Conservation (phyloP, 2,113 vertebrate species). For the Heliornis fulica region DNA sequence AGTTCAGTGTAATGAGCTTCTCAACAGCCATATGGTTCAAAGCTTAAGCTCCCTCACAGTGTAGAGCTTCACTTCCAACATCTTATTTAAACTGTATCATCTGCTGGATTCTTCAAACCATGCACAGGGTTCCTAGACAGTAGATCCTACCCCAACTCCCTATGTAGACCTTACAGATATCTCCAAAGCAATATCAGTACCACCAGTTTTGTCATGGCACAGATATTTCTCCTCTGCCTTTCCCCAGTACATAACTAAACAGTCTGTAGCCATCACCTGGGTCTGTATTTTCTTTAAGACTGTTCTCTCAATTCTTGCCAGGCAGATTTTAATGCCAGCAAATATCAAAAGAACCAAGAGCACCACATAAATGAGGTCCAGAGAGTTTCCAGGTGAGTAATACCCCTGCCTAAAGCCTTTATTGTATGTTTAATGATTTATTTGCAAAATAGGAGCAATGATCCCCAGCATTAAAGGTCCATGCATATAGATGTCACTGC, state of each 20-base stretch:
- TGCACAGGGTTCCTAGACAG: not conserved
- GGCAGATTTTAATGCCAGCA: not conserved
- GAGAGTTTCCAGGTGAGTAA: not conserved
- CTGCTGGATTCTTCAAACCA: not conserved
- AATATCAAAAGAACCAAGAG: not conserved
- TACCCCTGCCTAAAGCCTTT: not conserved
- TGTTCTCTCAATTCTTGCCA: not conserved
- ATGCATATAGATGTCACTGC: not conserved
- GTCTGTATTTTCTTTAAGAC: not conserved
- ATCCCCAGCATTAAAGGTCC: not conserved
- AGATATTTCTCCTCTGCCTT: not conserved
- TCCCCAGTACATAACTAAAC: not conserved
- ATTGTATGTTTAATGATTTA: not conserved
- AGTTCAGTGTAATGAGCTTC: not conserved
- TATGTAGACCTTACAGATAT: not conserved
- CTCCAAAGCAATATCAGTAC: not conserved
- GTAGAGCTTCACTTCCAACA: not conserved
- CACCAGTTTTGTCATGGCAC: not conserved
- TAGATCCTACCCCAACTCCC: not conserved
- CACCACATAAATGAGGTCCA: not conserved
- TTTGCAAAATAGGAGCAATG: not conserved
- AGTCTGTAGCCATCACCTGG: not conserved
- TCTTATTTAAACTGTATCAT: not conserved
- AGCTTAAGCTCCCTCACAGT: not conserved
- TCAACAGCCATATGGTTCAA: not conserved